Conservation (phyloP, 2,797 vertebrate species). For the Chiroxiphia lanceolata region DNA sequence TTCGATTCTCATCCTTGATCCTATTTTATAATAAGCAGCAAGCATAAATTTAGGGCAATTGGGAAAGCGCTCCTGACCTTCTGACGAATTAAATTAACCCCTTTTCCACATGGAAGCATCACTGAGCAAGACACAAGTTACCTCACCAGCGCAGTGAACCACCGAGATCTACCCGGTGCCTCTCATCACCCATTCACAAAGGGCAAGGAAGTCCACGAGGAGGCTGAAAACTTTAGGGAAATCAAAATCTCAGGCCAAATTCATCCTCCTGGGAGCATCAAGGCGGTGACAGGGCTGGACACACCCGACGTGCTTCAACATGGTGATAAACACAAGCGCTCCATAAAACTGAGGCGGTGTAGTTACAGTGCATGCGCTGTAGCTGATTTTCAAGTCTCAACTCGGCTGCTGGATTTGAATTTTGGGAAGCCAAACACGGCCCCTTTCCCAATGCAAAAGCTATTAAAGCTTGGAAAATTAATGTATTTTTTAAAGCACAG, state of each 20-base stretch:
- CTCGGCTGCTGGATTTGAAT: constrained; percentile 13
- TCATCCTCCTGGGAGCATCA: neutral
- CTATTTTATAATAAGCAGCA: neutral
- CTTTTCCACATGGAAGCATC: neutral
- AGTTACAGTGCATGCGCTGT: constrained; percentile 27
- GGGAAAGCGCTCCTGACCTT: neutral
- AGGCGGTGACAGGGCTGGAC: neutral
- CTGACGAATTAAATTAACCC: neutral
- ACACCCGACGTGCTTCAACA: neutral
- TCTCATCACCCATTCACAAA: neutral
- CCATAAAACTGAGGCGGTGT: neutral
- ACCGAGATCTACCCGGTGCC: neutral
- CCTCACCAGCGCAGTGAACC: neutral
- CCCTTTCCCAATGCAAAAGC: neutral
- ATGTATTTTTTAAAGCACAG: accelerated
- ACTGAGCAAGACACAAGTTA: neutral
- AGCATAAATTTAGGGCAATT: neutral
- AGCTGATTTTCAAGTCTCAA: constrained; percentile 70
- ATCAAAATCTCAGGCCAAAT: neutral
- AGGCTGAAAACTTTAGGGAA: constrained; percentile 1
- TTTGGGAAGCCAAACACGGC: neutral
- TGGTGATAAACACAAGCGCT: neutral
- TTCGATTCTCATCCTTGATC: neutral
- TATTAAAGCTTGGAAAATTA: accelerated
- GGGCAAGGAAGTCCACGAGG: neutral